Evolutionary conservation across 2,888 invertebrate genomes (phyloP), one percentile per base, ranked within the genome.

Genomic region (Beris chalybata): DNA sequence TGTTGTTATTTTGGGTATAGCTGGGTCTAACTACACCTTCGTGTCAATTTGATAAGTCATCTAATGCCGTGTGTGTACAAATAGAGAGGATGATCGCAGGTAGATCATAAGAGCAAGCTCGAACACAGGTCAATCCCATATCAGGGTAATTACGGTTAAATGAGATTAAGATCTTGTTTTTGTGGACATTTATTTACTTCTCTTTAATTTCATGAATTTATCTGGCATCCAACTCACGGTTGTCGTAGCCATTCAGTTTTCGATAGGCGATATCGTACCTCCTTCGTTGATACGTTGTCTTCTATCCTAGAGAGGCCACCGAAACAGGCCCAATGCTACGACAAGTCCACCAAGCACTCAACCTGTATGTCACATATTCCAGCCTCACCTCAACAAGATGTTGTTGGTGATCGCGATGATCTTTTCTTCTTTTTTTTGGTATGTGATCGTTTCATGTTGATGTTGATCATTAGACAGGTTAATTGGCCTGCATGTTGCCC

Each of bases 131-230:
- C 76, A 77, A 79, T 76, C 79, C 80, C 78, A 79, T 79, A 79
- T 79, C 79, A 79, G 78, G 79, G 80, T 79, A 79, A 79, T 79
- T 79, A 79, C 79, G 79, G 79, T 79, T 79, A 80, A 80, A 80
- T 79, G 76, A 76, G 79, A 80, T 79, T 79, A 78, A 77, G 77
- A 79, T 79, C 79, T 78, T 79, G 79, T 80, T 78, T 74, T 74
- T 75, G 75, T 78, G 76, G 79, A 80, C 79, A 79, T 79, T 80
- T 79, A 79, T 79, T 79, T 79, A 80, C 78, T 79, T 80, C 66
- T 79, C 78, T 79, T 79, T 79, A 80, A 79, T 79, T 79, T 80
- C 72, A 76, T 76, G 79, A 78, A 80, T 79, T 79, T 79, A 80
- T 79, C 79, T 63, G 47, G 22, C 22, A 48, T n/a, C 48, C 52